Base-by-base conservation (phyloP, 2,888 invertebrate genomes). In the Oxycera nigricornis region DNA sequence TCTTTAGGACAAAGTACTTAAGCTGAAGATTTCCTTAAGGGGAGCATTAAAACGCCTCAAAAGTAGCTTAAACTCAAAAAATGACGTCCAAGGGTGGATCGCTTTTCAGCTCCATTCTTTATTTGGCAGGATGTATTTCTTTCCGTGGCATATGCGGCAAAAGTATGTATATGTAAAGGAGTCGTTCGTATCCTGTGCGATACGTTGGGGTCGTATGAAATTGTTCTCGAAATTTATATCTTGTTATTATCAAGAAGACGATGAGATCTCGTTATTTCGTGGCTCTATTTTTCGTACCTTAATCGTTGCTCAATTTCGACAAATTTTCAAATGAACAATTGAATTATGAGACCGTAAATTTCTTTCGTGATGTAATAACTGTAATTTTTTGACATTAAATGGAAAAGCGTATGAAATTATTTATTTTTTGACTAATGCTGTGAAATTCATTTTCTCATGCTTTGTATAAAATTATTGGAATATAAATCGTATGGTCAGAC, bases 191-290 rank as follows among this genome's bases (percentile, higher is more conserved):
- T 61, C 11, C 30, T 59, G 30, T 24, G 57, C 28, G 59, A 28
- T 22, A 20, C 26, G 7, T 59, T 41, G 39, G 30, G 75, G 72
- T 72, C 72, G 76, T 76, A 73, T 73, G 73, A 76, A 76, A 76
- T 76, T 76, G 76, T 72, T 76, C 65, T 35, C 35, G 61, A 76
- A 76, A 76, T 76, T 76, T 76, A 76, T 76, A 70, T 76, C 76
- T 46, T 59, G 72, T 74, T 76, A 76, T 76, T 76, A 76, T 72
- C n/a, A 73, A 74, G 74, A 74, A 73, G 74, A 73, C 74, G 74
- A 59, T 72, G 73, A 57, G 74, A 74, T 65, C 76, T 65, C 55
- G 65, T 73, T 76, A 72, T 65, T 73, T 65, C 52, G n/a, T n/a
- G 52, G 52, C 39, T 65, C 65, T 55, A 55, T 52, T 73, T 57